A percentile compares a stretch with the other conserved stretches of the same genome.
Conservation (phyloP, 2,888 invertebrate genomes). For the Campoplex capitator region DNA sequence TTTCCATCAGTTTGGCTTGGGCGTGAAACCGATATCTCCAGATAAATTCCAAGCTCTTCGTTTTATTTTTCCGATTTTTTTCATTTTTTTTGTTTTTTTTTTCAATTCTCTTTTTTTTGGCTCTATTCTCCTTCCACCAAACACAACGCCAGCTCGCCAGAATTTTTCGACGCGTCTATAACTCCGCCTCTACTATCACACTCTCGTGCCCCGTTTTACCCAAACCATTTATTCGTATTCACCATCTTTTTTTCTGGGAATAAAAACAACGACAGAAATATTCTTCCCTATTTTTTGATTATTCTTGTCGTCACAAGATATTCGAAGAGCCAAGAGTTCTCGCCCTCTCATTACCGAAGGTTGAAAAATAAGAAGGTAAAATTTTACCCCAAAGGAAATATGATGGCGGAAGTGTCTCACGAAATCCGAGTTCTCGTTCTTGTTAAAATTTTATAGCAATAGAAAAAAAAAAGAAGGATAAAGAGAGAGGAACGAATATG, state of each 20-base stretch:
- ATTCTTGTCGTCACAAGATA: conserved; percentile 27
- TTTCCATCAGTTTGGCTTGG: conserved; percentile 45
- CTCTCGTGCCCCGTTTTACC: conserved; percentile 7
- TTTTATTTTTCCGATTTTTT: conserved; percentile 1
- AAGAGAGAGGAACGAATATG: background rate
- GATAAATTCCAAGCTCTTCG: conserved; percentile 26
- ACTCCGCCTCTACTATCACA: background rate
- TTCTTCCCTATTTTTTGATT: background rate
- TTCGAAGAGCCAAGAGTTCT: conserved; percentile 6
- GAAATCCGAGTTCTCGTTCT: background rate
- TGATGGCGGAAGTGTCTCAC: background rate
- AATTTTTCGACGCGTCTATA: conserved; percentile 31
- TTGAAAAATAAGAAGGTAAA: background rate
- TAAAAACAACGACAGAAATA: conserved; percentile 6
- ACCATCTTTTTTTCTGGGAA: background rate
- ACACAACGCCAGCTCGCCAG: conserved; percentile 18
- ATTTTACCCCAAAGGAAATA: background rate
- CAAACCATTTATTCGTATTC: conserved; percentile 39
- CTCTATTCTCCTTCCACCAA: conserved; percentile 46
- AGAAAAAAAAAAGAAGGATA: background rate
- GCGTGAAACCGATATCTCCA: conserved; percentile 54
- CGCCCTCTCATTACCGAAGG: background rate
- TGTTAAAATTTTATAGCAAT: background rate
- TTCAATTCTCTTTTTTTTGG: conserved; percentile 48
- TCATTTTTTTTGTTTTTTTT: background rate